phyloP scores from a whole-genome alignment of 92 coral and sea anemone genomes.

The Heteractis magnifica region DNA sequence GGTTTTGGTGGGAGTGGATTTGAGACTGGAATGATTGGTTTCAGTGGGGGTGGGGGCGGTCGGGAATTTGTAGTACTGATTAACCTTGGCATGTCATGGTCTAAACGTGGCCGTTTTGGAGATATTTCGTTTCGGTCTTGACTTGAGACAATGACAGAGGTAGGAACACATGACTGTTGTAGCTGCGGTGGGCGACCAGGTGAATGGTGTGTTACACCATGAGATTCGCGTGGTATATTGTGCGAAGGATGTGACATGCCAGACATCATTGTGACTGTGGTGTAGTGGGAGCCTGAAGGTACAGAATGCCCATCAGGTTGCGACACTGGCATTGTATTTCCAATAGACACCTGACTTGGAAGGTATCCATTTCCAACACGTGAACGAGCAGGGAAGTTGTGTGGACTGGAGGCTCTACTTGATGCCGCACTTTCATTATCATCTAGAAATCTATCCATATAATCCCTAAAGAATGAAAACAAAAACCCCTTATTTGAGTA shows the following conservation, averaged over 20 bases:
- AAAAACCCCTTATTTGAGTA: too few species aligned
- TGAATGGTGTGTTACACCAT: background rate
- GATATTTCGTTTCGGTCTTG: constrained; percentile 73
- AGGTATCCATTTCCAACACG: constrained; percentile 74
- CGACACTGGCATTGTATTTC: background rate
- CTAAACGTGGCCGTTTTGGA: constrained; percentile 69
- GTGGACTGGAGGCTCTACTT: constrained; percentile 97
- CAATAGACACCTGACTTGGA: constrained; percentile 30
- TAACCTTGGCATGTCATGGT: constrained; percentile 58
- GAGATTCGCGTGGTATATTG: constrained; percentile 2
- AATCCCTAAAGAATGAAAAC: constrained; percentile 59
- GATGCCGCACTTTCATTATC: constrained; percentile 99
- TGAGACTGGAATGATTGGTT: constrained; percentile 47
- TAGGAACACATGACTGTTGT: constrained; percentile 83
- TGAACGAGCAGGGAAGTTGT: constrained; percentile 70
- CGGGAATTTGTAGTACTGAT: constrained; percentile 62
- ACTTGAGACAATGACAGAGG: constrained; percentile 91
- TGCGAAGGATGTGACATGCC: constrained; percentile 29
- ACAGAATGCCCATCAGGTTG: constrained; percentile 8
- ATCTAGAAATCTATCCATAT: constrained; percentile 98
- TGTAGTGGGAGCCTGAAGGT: constrained; percentile 42
- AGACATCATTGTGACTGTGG: constrained; percentile 44
- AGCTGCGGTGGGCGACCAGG: constrained; percentile 56
- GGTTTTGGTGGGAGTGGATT: constrained; percentile 5
- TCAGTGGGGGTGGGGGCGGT: constrained; percentile 89